phyloP scores from a whole-genome alignment of 2,797 vertebrate genomes.

The Hoplostethus mediterraneus region DNA sequence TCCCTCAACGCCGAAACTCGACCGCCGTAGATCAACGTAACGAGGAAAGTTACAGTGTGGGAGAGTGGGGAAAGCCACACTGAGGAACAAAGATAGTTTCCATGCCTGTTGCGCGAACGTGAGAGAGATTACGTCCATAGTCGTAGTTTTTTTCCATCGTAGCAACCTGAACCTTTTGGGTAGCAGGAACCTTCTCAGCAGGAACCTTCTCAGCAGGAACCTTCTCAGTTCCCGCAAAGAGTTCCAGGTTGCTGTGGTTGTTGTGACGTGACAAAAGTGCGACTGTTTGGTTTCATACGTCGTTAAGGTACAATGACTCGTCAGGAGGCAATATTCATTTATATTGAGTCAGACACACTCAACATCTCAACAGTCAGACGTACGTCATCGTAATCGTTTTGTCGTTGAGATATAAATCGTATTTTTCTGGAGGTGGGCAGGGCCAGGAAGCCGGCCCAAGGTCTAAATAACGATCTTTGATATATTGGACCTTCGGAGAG shows the following conservation, averaged over 20 bases:
- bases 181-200: too few relatives aligned
- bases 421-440: not conserved
- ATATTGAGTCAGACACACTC: too few relatives aligned
- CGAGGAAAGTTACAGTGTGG: not conserved
- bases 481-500: slow-evolving; percentile 4
- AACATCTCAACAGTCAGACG: too few relatives aligned
- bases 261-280: too few relatives aligned
- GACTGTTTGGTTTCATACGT: too few relatives aligned
- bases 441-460: not conserved
- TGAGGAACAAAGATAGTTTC: not conserved
- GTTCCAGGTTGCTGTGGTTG: too few relatives aligned
- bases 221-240: too few relatives aligned
- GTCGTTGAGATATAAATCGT: slow-evolving; percentile 7
- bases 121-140: not conserved
- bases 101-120: not conserved
- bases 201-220: too few relatives aligned
- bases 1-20: slow-evolving; percentile 27
- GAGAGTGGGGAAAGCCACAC: not conserved
- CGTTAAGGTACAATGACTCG: too few relatives aligned
- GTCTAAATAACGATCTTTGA: slow-evolving; percentile 27
- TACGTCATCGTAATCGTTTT: not conserved
- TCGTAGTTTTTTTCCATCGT: too few relatives aligned
- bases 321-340: too few relatives aligned
- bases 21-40: slow-evolving; percentile 1
- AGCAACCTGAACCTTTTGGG: too few relatives aligned